Evolutionary conservation across 2,888 invertebrate genomes (phyloP).

Genomic region (Melipona beecheii): DNA sequence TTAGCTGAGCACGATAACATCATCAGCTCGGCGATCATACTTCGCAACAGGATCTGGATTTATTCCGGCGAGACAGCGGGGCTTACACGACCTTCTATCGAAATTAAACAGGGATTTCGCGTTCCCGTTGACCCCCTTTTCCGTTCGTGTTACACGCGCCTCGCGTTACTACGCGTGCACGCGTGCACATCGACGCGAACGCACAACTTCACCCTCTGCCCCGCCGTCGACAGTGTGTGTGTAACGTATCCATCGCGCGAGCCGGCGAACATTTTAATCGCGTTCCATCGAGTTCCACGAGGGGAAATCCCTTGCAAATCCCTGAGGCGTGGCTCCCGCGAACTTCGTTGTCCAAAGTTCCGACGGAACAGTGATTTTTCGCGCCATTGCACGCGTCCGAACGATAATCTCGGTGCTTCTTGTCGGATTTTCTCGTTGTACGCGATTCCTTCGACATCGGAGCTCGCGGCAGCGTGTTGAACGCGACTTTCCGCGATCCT

Average conservation of each 20-base stretch:
- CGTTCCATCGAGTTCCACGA: constrained; percentile 51
- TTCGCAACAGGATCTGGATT: constrained; percentile 66
- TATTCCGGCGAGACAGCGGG: constrained; percentile 60
- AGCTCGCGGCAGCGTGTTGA: background rate
- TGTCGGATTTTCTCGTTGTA: constrained; percentile 7
- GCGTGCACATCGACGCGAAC: constrained; percentile 25
- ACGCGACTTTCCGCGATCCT: background rate
- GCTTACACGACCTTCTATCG: constrained; percentile 65
- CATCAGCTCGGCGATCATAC: constrained; percentile 53
- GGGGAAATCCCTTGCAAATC: constrained; percentile 63
- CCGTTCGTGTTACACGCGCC: constrained; percentile 6
- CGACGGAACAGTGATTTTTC: constrained; percentile 44
- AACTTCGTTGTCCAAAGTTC: background rate
- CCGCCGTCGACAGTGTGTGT: background rate
- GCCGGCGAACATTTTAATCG: constrained; percentile 68
- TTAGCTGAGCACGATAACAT: constrained; percentile 49
- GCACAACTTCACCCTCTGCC: background rate
- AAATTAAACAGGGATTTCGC: constrained; percentile 68
- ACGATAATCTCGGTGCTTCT: constrained; percentile 36
- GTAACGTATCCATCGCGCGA: constrained; percentile 27
- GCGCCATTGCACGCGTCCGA: constrained; percentile 15
- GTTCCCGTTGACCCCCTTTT: constrained; percentile 55
- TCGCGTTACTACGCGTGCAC: constrained; percentile 28
- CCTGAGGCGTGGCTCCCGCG: constrained; percentile 33
- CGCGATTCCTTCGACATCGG: background rate